Evolutionary conservation across 2,888 invertebrate species (phyloP).

Genomic region (Caenorhabditis sp.): DNA sequence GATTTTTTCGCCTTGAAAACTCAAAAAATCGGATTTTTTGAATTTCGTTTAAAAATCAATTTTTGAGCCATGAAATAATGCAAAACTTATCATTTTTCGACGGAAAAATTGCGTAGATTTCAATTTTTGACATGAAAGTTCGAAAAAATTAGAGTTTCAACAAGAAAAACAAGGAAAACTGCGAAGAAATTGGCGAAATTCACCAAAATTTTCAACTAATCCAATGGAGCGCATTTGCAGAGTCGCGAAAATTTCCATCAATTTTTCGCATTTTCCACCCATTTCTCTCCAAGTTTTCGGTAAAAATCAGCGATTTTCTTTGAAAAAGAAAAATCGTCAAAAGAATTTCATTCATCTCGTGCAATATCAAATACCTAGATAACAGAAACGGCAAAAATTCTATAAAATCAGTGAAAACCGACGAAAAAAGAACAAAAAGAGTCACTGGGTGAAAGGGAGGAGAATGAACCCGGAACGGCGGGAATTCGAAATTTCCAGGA

Average conservation of each 20-base stretch:
- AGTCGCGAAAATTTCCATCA: neutral
- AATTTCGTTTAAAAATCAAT: too few relatives aligned
- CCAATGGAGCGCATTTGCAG: slow-evolving; percentile 3
- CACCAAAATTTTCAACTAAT: neutral
- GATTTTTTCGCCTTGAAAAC: too few relatives aligned
- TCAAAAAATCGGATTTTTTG: too few relatives aligned
- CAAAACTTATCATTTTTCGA: neutral
- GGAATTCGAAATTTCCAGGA: too few relatives aligned
- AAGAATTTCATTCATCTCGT: neutral
- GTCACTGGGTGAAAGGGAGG: too few relatives aligned
- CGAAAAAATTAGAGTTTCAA: neutral
- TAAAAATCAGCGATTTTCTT: too few relatives aligned
- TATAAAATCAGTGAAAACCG: slow-evolving; percentile 2
- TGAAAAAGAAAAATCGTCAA: too few relatives aligned
- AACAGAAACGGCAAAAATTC: neutral
- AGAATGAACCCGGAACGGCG: too few relatives aligned
- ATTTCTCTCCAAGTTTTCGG: neutral
- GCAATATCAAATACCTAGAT: slow-evolving; percentile 5
- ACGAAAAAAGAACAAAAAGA: too few relatives aligned
- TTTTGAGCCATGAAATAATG: too few relatives aligned
- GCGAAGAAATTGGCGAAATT: neutral
- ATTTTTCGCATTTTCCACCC: neutral
- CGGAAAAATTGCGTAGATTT: neutral
- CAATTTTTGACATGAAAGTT: neutral
- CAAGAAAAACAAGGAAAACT: neutral